A percentile compares a stretch with the other conserved stretches of the same genome.
These are phyloP conservation scores for Drosophila nebulosa DNA, from an alignment of 1,140 invertebrate genomes.

Conservation along the genomic window DNA sequence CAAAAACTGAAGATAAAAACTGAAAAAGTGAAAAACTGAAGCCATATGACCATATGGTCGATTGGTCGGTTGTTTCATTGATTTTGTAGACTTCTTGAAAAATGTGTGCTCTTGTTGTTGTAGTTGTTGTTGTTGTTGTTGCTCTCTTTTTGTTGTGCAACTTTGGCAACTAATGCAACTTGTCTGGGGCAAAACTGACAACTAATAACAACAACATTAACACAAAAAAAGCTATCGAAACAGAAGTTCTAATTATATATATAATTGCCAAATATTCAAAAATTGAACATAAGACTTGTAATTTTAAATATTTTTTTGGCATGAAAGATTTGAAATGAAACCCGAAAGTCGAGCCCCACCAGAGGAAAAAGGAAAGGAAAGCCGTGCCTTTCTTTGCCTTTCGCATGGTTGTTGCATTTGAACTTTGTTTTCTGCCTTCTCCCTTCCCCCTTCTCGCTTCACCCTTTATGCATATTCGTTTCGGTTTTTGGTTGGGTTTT, in stretches of 20 bases:
- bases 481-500: not conserved
- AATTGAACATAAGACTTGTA: too few species aligned
- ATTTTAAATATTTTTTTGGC: too few species aligned
- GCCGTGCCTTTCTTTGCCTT: constrained; percentile 65
- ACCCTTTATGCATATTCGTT: not conserved
- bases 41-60: constrained; percentile 59
- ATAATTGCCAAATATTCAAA: not conserved
- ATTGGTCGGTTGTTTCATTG: not conserved
- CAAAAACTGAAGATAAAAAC: not conserved
- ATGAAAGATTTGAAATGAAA: too few species aligned
- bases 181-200: not conserved
- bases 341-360: too few species aligned
- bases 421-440: not conserved
- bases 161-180: constrained; percentile 31
- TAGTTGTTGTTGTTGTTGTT: not conserved
- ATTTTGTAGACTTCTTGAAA: not conserved
- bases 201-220: not conserved
- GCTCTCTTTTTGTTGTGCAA: not conserved
- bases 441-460: too few species aligned
- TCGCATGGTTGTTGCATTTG: constrained; percentile 32
- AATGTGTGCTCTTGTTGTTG: not conserved
- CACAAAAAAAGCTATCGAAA: not conserved
- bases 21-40: constrained; percentile 13
- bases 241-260: not conserved
- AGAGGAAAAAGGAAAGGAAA: not conserved